Evolutionary conservation across 2,113 vertebrate species (phyloP).

Genomic region (Neogale vison): DNA sequence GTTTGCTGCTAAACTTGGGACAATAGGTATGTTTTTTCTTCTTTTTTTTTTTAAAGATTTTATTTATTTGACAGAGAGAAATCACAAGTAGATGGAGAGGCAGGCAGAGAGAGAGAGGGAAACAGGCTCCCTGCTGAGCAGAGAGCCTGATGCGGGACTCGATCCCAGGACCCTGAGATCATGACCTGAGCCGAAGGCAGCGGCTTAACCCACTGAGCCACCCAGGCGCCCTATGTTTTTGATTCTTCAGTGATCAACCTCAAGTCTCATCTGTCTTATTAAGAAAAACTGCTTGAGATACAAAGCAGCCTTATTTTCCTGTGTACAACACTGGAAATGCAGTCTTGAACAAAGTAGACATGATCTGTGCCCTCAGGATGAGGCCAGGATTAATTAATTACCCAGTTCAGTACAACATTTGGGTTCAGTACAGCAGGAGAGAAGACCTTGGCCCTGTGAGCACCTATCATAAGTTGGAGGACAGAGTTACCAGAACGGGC

Average conservation of each 20-base stretch:
- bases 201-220: no score
- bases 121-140: no score
- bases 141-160: no score
- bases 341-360: not conserved
- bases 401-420: no score
- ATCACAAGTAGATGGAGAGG: no score
- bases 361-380: not conserved
- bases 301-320: not conserved
- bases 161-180: no score
- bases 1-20: slow-evolving; percentile 88
- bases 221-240: no score
- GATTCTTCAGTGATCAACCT: not conserved
- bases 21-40: slow-evolving; percentile 87
- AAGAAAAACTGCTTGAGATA: not conserved
- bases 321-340: not conserved
- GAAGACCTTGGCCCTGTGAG: not conserved
- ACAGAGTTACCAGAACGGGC: not conserved
- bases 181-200: no score
- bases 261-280: not conserved
- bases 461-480: not conserved
- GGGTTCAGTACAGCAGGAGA: not conserved
- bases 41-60: no score
- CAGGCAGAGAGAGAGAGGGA: no score
- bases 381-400: not conserved
- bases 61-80: no score